These are phyloP conservation scores for Pagrus major DNA, from an alignment of 2,113 vertebrate species.

Conservation along the genomic window DNA sequence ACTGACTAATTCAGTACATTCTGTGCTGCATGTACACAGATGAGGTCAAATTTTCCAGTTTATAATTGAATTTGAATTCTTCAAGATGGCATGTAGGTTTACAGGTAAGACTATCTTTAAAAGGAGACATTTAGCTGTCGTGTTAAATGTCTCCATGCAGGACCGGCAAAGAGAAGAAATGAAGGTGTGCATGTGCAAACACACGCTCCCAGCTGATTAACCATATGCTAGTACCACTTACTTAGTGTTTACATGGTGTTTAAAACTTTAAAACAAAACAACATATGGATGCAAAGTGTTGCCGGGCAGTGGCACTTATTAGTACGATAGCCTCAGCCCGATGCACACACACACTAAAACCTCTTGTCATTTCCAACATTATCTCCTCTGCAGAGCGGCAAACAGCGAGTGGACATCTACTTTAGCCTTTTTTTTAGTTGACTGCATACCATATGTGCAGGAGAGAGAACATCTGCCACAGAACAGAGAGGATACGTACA, in stretches of 20 bases:
- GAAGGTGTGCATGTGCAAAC: neutral
- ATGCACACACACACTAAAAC: neutral
- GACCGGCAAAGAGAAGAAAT: neutral
- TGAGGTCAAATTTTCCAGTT: neutral
- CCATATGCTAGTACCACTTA: neutral
- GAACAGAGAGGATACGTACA: conserved; percentile 19
- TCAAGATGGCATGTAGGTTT: neutral
- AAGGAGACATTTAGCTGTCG: neutral
- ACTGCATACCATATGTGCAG: conserved; percentile 45
- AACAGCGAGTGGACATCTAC: conserved; percentile 26
- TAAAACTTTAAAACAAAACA: conserved; percentile 4
- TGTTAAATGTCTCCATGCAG: neutral
- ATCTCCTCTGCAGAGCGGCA: neutral
- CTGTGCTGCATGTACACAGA: neutral
- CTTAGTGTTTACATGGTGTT: neutral
- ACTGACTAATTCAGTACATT: neutral
- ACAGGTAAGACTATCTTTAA: neutral
- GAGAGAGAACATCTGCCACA: conserved; percentile 53
- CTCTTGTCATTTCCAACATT: neutral
- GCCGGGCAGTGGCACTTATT: neutral
- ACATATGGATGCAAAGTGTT: conserved; percentile 10
- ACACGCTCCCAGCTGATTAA: neutral
- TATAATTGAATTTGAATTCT: neutral
- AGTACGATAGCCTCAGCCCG: neutral
- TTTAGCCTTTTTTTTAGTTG: conserved; percentile 29